Evolutionary conservation across 2,797 vertebrate genomes (phyloP).

Genomic region (Setipinna tenuifilis): DNA sequence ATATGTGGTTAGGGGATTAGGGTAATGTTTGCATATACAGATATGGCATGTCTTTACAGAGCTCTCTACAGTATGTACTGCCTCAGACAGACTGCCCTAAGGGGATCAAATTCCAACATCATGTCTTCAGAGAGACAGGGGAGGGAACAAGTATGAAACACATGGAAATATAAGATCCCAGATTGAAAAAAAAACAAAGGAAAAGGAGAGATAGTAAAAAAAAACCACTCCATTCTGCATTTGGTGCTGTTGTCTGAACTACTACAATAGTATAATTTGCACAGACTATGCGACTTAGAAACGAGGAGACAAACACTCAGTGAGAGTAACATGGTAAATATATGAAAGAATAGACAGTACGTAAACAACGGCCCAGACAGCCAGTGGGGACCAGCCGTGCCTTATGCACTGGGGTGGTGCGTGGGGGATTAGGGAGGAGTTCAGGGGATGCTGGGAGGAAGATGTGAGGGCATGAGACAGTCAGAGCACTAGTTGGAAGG

Average conservation of each 20-base stretch:
- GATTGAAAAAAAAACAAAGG: neutral
- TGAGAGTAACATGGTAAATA: neutral
- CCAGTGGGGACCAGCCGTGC: neutral
- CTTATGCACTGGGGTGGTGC: neutral
- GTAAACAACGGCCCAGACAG: neutral
- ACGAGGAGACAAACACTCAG: neutral
- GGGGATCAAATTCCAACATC: neutral
- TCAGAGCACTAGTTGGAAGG: conserved; percentile 1
- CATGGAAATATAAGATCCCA: neutral
- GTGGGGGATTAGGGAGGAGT: neutral
- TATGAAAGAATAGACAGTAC: neutral
- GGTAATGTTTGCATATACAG: neutral
- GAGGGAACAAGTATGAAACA: neutral
- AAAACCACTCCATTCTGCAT: neutral
- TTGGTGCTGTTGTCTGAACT: neutral
- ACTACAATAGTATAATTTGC: neutral
- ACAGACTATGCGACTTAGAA: neutral
- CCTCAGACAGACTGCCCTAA: neutral
- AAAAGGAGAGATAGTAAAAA: neutral
- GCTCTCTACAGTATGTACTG: neutral
- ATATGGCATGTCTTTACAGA: neutral
- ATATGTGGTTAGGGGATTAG: neutral
- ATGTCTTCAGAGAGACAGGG: neutral
- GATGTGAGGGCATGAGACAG: neutral
- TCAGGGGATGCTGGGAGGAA: neutral